Evolutionary conservation across 2,113 vertebrate species (phyloP).

Genomic region (Pterocles burchelli): DNA sequence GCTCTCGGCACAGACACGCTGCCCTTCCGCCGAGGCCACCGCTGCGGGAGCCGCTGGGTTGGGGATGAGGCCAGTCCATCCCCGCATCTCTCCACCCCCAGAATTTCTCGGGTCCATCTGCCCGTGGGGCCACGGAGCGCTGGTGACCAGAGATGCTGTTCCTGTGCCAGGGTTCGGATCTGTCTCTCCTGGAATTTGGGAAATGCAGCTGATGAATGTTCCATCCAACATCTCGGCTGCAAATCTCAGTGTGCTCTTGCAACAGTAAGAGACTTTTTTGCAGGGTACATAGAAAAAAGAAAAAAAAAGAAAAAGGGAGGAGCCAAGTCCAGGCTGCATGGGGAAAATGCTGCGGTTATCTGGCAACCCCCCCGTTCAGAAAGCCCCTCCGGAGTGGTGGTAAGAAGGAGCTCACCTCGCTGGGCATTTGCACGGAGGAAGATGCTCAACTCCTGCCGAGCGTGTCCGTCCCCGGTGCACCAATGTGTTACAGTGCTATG

Average conservation of each 20-base stretch:
- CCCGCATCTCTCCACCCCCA: not conserved
- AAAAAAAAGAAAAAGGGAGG: not conserved
- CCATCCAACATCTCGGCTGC: not conserved
- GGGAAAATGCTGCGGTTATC: not conserved
- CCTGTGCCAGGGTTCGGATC: not conserved
- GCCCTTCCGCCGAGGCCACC: constrained; percentile 52
- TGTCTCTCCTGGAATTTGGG: constrained; percentile 24
- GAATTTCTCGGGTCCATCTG: not conserved
- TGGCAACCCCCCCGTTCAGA: not conserved
- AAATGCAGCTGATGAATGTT: not conserved
- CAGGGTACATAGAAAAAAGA: not conserved
- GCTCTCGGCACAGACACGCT: not conserved
- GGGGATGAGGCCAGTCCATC: not conserved
- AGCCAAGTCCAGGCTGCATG: not conserved
- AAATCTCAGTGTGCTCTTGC: not conserved
- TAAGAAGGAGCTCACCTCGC: not conserved
- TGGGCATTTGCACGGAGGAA: rapidly evolving
- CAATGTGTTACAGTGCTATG: not conserved
- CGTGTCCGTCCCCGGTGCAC: rapidly evolving
- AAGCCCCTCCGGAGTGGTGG: not conserved
- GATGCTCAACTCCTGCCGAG: not conserved
- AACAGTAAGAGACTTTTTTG: not conserved
- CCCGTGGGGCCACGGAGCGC: not conserved
- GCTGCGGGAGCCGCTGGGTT: not conserved
- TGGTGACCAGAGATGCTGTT: not conserved